phyloP scores from a whole-genome alignment of 2,113 vertebrate genomes.

The Neolamprologus sp. region DNA sequence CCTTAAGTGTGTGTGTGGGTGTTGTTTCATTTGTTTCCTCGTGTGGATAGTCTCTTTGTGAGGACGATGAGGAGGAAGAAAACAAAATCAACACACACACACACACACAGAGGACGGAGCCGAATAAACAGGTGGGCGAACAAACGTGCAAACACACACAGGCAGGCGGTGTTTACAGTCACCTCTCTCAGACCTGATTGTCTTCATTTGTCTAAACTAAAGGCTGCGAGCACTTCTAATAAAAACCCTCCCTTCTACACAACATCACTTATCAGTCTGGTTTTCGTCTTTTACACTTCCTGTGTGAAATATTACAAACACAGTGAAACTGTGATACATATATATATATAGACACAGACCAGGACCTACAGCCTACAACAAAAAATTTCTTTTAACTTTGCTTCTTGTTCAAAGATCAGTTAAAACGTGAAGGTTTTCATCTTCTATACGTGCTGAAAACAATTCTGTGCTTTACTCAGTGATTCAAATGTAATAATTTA shows the following conservation, averaged over 20 bases:
- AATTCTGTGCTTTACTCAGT: not conserved
- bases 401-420: not conserved
- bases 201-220: not conserved
- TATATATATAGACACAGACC: not conserved
- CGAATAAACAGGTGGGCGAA: not conserved
- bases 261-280: accelerated
- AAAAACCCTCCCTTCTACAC: not conserved
- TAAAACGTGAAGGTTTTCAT: not conserved
- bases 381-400: not conserved
- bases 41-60: not conserved
- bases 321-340: not conserved
- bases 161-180: not conserved
- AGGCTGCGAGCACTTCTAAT: not conserved
- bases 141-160: not conserved
- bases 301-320: not conserved
- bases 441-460: not conserved
- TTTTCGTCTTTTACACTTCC: not conserved
- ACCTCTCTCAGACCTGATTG: not conserved
- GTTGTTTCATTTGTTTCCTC: not conserved
- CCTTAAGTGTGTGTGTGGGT: not conserved
- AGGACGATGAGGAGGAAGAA: not conserved
- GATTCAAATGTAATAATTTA: not conserved
- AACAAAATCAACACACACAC: not conserved
- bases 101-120: not conserved
- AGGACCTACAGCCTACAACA: not conserved